These are phyloP conservation scores for Hycleus cichorii DNA, from an alignment of 1,140 invertebrate species.

Conservation along the genomic window DNA sequence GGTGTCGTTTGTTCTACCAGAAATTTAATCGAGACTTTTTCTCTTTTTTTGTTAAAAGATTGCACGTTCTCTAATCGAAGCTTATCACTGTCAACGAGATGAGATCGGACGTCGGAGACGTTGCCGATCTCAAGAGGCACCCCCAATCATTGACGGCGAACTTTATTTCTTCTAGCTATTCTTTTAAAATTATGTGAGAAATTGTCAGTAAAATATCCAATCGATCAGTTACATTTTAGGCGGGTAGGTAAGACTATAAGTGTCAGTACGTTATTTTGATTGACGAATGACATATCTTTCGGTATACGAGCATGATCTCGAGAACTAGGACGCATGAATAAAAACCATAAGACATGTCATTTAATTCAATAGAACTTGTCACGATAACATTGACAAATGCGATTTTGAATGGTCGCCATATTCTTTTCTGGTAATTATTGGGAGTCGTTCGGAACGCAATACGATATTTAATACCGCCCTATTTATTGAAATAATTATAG, in stretches of 20 bases:
- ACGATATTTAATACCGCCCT: too few species aligned
- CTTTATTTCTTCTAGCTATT: too few species aligned
- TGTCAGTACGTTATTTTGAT: slow-evolving; percentile 21
- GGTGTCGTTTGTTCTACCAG: too few species aligned
- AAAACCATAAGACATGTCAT: slow-evolving; percentile 19
- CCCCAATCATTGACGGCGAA: too few species aligned
- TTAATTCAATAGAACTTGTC: slow-evolving; percentile 28
- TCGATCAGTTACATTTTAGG: slow-evolving; percentile 17
- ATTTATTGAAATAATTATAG: too few species aligned
- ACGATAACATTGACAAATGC: slow-evolving; percentile 25
- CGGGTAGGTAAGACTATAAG: slow-evolving; percentile 10
- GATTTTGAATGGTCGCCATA: slow-evolving; percentile 17
- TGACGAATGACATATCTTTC: slow-evolving; percentile 28
- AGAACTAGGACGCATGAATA: slow-evolving; percentile 10
- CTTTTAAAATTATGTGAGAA: too few species aligned
- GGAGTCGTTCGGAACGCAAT: too few species aligned
- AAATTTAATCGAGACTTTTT: neutral
- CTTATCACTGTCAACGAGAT: neutral
- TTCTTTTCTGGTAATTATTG: too few species aligned
- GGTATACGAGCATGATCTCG: slow-evolving; percentile 10
- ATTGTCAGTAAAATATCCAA: neutral
- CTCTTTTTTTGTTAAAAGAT: neutral
- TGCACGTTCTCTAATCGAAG: neutral
- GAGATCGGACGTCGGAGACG: neutral
- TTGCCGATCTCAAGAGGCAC: too few species aligned